phyloP scores from a whole-genome alignment of 2,888 invertebrate genomes.

The Himalopsyche japonica region DNA sequence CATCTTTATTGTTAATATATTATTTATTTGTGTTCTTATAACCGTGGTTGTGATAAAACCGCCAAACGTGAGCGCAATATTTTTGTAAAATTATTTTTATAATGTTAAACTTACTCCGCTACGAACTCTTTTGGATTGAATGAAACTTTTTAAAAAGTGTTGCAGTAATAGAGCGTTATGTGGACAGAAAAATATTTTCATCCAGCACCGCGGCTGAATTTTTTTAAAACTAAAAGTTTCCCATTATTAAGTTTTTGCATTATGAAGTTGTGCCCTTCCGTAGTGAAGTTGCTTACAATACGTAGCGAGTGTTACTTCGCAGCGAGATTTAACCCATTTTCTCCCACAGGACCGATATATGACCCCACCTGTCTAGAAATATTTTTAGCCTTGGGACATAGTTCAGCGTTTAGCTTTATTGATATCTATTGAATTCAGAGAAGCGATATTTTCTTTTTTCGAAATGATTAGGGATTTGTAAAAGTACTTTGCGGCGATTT shows the following conservation, averaged over 20 bases:
- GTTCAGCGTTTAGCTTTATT: not conserved
- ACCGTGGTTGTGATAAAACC: too few species aligned
- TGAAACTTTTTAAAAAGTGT: not conserved
- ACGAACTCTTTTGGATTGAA: not conserved
- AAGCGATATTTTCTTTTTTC: not conserved
- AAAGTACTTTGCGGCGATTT: too few species aligned
- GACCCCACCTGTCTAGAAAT: not conserved
- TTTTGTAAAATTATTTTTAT: too few species aligned
- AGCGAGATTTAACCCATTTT: not conserved
- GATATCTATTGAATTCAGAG: not conserved
- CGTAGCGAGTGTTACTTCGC: not conserved
- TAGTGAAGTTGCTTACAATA: not conserved
- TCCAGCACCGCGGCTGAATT: not conserved
- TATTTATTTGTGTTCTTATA: too few species aligned
- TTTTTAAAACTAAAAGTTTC: slow-evolving; percentile 4
- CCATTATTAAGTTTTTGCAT: slow-evolving; percentile 32
- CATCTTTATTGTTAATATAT: too few species aligned
- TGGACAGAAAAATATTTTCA: not conserved
- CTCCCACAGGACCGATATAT: not conserved
- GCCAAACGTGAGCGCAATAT: too few species aligned
- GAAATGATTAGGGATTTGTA: too few species aligned
- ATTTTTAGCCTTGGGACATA: not conserved
- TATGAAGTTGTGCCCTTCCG: slow-evolving; percentile 17
- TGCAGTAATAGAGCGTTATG: not conserved
- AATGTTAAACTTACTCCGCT: too few species aligned